These are phyloP conservation scores for Lacerta bilineata DNA, from an alignment of 2,797 vertebrate genomes.

Conservation along the genomic window DNA sequence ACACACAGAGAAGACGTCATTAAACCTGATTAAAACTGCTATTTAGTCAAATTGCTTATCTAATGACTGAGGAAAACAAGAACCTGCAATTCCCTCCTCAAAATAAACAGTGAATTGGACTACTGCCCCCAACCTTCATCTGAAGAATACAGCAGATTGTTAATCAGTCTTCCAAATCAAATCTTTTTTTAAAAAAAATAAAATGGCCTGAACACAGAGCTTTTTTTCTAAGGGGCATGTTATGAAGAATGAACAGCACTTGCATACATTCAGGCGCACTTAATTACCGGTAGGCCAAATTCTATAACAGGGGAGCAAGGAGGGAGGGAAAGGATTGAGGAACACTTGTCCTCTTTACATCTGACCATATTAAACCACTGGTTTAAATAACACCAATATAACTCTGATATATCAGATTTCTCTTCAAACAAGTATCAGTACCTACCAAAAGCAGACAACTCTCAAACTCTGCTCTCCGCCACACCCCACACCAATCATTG, in stretches of 20 bases:
- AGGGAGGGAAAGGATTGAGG: neutral
- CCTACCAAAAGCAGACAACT: slow-evolving; percentile 83
- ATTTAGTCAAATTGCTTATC: slow-evolving; percentile 65
- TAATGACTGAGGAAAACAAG: slow-evolving; percentile 62
- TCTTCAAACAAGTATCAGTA: slow-evolving; percentile 76
- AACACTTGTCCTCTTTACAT: slow-evolving; percentile 34
- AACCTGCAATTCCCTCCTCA: slow-evolving; percentile 60
- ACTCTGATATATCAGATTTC: slow-evolving; percentile 63
- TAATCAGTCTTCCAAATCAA: slow-evolving; percentile 55
- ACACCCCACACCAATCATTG: slow-evolving; percentile 78
- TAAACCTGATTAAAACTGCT: slow-evolving; percentile 71
- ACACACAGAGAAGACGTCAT: slow-evolving; percentile 66
- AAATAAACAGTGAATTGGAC: slow-evolving; percentile 60
- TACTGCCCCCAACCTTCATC: slow-evolving; percentile 47
- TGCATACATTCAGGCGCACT: neutral
- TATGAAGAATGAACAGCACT: slow-evolving; percentile 39
- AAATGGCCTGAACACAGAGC: slow-evolving; percentile 53
- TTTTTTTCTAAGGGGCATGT: slow-evolving; percentile 44
- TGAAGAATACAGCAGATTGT: slow-evolving; percentile 41
- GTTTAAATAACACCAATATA: slow-evolving; percentile 35
- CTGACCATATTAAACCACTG: slow-evolving; percentile 58
- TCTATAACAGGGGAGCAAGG: slow-evolving; percentile 26
- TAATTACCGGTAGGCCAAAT: slow-evolving; percentile 32
- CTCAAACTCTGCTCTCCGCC: slow-evolving; percentile 76
- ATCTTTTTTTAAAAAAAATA: slow-evolving; percentile 29